Evolutionary conservation across 2,888 invertebrate genomes (phyloP).

Genomic region (Lypha dubia): DNA sequence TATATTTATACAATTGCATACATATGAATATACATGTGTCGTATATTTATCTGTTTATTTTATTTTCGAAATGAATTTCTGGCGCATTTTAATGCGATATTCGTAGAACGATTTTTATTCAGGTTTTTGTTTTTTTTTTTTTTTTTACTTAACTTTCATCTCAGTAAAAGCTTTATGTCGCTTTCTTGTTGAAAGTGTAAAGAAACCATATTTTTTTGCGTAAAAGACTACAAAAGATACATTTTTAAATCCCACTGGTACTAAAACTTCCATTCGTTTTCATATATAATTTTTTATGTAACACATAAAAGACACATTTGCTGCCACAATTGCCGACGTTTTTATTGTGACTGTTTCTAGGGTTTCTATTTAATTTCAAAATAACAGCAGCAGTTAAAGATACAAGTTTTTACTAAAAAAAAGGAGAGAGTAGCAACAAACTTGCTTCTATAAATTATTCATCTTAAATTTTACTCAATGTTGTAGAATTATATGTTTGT

Average conservation of each 20-base stretch:
- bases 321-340: background rate
- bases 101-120: background rate
- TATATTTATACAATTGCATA: too few relatives aligned
- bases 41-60: too few relatives aligned
- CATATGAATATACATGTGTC: too few relatives aligned
- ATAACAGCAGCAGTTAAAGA: background rate
- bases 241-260: background rate
- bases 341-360: background rate
- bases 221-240: constrained; percentile 6
- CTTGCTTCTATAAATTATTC: background rate
- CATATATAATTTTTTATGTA: background rate
- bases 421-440: background rate
- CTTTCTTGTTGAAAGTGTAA: background rate
- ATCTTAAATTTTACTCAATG: background rate
- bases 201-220: constrained; percentile 31
- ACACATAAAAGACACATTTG: constrained; percentile 22
- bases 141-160: background rate
- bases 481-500: too few relatives aligned
- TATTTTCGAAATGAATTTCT: background rate
- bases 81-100: background rate
- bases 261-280: background rate
- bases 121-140: background rate
- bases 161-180: background rate
- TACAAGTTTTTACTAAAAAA: background rate
- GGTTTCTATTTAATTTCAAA: background rate